Evolutionary conservation across 2,888 invertebrate species (phyloP).

Genomic region (Subacronicta megacephala): DNA sequence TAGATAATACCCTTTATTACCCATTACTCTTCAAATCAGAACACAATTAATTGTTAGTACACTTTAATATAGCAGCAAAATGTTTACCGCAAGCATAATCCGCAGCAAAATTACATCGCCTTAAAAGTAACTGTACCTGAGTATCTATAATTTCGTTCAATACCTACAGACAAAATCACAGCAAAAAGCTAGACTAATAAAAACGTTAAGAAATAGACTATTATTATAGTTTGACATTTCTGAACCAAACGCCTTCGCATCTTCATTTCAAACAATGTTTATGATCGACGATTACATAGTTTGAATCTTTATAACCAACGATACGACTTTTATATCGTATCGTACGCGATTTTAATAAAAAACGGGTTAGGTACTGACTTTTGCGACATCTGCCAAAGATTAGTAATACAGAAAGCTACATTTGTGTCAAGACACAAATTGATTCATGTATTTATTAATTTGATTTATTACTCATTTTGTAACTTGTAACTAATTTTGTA

Average conservation of each 20-base stretch:
- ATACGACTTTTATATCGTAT: background rate
- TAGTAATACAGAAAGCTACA: no score
- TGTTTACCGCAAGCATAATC: no score
- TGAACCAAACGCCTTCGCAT: constrained; percentile 29
- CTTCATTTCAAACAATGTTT: constrained; percentile 32
- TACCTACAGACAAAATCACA: background rate
- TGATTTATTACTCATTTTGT: no score
- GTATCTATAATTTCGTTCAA: background rate
- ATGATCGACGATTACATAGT: constrained; percentile 6
- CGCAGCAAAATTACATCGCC: no score
- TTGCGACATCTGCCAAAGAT: no score
- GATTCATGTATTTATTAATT: no score
- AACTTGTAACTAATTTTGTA: no score
- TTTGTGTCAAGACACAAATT: background rate
- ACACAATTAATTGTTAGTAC: no score
- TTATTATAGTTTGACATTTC: constrained; percentile 48
- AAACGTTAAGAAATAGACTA: constrained; percentile 32
- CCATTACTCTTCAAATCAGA: no score
- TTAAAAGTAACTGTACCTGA: background rate
- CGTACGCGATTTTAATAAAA: background rate
- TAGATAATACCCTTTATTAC: no score
- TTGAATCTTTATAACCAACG: constrained; percentile 13
- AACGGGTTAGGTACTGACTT: background rate
- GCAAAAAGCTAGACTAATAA: constrained; percentile 23
- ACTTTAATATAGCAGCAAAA: no score